These are phyloP conservation scores for Leucophenga montana DNA, from an alignment of 2,888 invertebrate species.

Conservation along the genomic window DNA sequence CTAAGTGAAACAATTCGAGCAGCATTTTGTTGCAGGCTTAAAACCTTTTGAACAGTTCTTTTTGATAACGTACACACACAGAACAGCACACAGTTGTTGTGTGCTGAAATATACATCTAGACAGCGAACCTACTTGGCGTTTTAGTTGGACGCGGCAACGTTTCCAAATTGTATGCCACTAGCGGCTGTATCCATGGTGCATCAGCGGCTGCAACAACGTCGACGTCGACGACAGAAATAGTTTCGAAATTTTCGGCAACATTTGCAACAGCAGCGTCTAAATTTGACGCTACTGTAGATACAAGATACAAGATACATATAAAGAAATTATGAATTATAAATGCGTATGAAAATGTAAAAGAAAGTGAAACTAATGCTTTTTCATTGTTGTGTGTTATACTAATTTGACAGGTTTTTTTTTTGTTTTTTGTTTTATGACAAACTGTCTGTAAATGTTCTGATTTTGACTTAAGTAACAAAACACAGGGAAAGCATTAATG, in stretches of 20 bases:
- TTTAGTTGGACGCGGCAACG: slow-evolving; percentile 73
- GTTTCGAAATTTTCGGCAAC: slow-evolving; percentile 56
- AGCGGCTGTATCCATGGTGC: slow-evolving; percentile 71
- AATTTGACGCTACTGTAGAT: slow-evolving; percentile 66
- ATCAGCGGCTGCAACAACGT: slow-evolving; percentile 50
- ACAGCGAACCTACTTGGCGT: slow-evolving; percentile 72
- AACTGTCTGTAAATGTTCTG: slow-evolving; percentile 23
- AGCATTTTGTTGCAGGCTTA: neutral
- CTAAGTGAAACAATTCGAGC: neutral
- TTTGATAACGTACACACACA: neutral
- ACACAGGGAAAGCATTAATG: slow-evolving; percentile 41
- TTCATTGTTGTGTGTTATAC: neutral
- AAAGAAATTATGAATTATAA: slow-evolving; percentile 8
- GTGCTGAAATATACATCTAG: neutral
- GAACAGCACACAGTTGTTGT: neutral
- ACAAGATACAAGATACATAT: slow-evolving; percentile 38
- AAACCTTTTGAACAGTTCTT: too few species aligned
- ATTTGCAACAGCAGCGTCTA: slow-evolving; percentile 56
- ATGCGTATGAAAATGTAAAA: neutral
- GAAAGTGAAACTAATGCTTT: neutral
- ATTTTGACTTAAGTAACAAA: slow-evolving; percentile 18
- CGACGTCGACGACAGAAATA: neutral
- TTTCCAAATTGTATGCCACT: slow-evolving; percentile 71
- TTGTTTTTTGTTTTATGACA: slow-evolving; percentile 47
- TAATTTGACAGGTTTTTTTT: neutral